Base-by-base conservation (phyloP, 2,113 vertebrate species). In the Vidua chalybeata region DNA sequence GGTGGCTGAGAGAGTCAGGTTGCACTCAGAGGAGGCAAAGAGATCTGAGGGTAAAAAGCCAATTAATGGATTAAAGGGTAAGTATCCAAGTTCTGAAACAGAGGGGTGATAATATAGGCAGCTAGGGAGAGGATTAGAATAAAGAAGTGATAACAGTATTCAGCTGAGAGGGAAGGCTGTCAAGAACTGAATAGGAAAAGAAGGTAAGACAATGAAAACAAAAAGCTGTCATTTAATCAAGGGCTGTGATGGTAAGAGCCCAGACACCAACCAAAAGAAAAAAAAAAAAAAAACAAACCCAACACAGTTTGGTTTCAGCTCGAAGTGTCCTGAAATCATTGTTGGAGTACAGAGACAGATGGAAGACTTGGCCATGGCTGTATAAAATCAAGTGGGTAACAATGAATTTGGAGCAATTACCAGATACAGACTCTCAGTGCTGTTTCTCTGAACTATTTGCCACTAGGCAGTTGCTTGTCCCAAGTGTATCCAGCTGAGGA, bases 101-200 rank as follows among this genome's bases (percentile, higher is more conserved):
- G 95, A 97, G 81, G 97, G 94, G 97, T 97, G 98, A 97, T 98
- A 97, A 98, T 97, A 97, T 94, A 98, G 97, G 97, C 98, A 98
- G 97, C 96, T 96, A 96, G 94, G 94, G 95, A 97, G 90, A 97
- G 94, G 94, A 98, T 98, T 98, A 97, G 97, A 98, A 97, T 97
- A 97, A 97, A 98, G 97, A 98, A 97, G 97, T 98, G 98, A 98
- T 98, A 98, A 98, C 97, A 97, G 96, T 96, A 98, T 98, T 98
- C 98, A 97, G 94, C 89, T 96, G 96, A 98, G 94, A 98, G 79
- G 87, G 95, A 97, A 97, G 87, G 94, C 96, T 98, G 97, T 98
- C 97, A 97, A 97, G 97, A 97, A 95, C 91, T 97, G 97, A 98
- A 98, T 97, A 93, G 69, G 72, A 83, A 95, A 94, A 95, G 95